A percentile compares a stretch with the other conserved stretches of the same genome.
Evolutionary conservation across 2,888 invertebrate species (phyloP).

Genomic region (Myopa testacea): DNA sequence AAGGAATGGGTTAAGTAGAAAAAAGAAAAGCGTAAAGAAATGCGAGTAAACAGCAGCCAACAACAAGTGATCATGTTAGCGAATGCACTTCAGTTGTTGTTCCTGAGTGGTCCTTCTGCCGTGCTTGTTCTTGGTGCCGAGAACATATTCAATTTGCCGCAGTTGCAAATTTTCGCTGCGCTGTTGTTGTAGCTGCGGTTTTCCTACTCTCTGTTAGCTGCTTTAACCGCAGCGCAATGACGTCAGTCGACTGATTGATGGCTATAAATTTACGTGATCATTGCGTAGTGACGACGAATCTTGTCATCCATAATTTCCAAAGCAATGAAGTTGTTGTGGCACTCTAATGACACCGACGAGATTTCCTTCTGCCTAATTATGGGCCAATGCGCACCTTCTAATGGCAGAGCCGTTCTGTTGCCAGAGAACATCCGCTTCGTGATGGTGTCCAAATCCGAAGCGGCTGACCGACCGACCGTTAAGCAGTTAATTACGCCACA

Average conservation of each 20-base stretch:
- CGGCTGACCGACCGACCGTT: neutral
- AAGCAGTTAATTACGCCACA: conserved; percentile 33
- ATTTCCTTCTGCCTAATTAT: conserved; percentile 5
- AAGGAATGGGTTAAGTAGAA: no score
- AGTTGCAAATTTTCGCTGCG: conserved; percentile 10
- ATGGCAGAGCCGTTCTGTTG: neutral
- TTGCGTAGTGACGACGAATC: neutral
- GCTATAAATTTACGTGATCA: conserved; percentile 36
- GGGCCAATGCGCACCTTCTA: neutral
- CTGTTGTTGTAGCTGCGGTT: conserved; percentile 2
- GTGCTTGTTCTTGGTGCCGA: conserved; percentile 4
- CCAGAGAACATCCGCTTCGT: conserved; percentile 62
- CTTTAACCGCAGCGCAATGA: conserved; percentile 9
- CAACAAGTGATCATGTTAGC: neutral
- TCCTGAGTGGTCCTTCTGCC: neutral
- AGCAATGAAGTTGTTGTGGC: neutral
- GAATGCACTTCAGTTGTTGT: neutral
- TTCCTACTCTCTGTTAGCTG: neutral
- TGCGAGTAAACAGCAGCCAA: neutral
- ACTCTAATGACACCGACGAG: neutral
- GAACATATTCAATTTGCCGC: conserved; percentile 16
- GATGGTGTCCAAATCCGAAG: conserved; percentile 42
- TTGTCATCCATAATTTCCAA: no score
- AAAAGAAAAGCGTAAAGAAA: neutral
- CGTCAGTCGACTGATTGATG: conserved; percentile 18